Evolutionary conservation across 23 tunicate genomes (phyloP).

Genomic region (Aplidium turbinatum): DNA sequence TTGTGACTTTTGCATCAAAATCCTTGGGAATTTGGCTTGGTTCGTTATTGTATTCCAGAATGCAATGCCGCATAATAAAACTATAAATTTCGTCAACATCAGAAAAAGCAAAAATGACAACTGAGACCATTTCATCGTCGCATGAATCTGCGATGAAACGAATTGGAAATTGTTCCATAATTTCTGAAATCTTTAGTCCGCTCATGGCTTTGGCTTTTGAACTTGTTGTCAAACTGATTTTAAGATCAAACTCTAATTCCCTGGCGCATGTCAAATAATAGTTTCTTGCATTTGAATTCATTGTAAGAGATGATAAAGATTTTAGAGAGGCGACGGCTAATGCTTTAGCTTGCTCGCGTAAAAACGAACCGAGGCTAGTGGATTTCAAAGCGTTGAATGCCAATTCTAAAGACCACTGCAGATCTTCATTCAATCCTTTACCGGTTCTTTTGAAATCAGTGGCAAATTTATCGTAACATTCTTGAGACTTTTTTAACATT

Average conservation of each 20-base stretch:
- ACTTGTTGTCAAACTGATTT: neutral
- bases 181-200: neutral
- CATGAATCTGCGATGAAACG: constrained; percentile 50
- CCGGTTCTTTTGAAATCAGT: constrained; percentile 21
- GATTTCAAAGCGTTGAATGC: constrained; percentile 6
- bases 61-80: constrained; percentile 52
- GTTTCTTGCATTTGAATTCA: constrained; percentile 56
- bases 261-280: constrained; percentile 55
- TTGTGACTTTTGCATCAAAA: constrained; percentile 30
- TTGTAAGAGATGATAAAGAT: constrained; percentile 13
- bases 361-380: neutral
- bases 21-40: constrained; percentile 12
- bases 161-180: constrained; percentile 29
- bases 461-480: too few species aligned
- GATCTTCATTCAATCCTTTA: constrained; percentile 10
- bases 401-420: constrained; percentile 64
- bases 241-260: constrained; percentile 23
- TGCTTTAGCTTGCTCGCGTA: constrained; percentile 11
- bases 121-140: constrained; percentile 4
- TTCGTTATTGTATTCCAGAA: constrained; percentile 15
- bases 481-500: too few species aligned
- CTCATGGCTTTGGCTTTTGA: neutral
- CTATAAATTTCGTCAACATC: constrained; percentile 18
- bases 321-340: constrained; percentile 19
- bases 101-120: constrained; percentile 26